A percentile compares a stretch with the other conserved stretches of the same genome.
phyloP scores from a whole-genome alignment of 1,140 invertebrate species.

The Meloidogyne hapla region DNA sequence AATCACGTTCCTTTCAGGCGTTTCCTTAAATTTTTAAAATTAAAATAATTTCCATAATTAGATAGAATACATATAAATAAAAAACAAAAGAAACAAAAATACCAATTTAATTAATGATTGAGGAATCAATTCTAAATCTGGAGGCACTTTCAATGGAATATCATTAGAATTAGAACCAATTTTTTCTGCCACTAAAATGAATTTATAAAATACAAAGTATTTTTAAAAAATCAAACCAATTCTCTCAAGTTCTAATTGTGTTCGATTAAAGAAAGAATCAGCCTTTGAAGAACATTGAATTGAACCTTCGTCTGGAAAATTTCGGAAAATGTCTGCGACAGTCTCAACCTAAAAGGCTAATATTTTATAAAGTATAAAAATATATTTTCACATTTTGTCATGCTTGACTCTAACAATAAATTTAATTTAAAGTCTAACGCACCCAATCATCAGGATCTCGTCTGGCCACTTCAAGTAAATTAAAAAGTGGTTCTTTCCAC shows the following conservation, averaged over 20 bases:
- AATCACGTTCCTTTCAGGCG: background rate
- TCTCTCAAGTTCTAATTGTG: conserved; percentile 29
- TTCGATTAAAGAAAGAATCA: conserved; percentile 43
- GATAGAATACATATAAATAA: background rate
- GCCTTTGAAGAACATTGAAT: conserved; percentile 34
- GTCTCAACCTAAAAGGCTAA: conserved; percentile 45
- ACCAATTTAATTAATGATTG: conserved; percentile 35
- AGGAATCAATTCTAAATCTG: conserved; percentile 36
- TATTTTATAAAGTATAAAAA: background rate
- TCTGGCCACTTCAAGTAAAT: conserved; percentile 37
- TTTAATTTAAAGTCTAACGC: too few relatives aligned
- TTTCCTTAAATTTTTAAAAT: background rate
- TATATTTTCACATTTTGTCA: too few relatives aligned
- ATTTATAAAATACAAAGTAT: conserved; percentile 4
- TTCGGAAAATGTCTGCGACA: conserved; percentile 41
- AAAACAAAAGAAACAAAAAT: conserved; percentile 5
- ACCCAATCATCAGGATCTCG: conserved; percentile 51
- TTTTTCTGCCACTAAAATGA: background rate
- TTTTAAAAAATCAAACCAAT: conserved; percentile 29
- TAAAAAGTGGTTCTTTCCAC: conserved; percentile 42
- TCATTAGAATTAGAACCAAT: background rate
- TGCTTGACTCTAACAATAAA: too few relatives aligned
- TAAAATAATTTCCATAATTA: background rate
- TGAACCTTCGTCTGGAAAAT: conserved; percentile 39
- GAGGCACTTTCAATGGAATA: conserved; percentile 26